Percentiles rank a stretch among this genome's conserved stretches.
Conservation (phyloP, 2,888 invertebrate genomes). For the Cephus rjabovi region DNA sequence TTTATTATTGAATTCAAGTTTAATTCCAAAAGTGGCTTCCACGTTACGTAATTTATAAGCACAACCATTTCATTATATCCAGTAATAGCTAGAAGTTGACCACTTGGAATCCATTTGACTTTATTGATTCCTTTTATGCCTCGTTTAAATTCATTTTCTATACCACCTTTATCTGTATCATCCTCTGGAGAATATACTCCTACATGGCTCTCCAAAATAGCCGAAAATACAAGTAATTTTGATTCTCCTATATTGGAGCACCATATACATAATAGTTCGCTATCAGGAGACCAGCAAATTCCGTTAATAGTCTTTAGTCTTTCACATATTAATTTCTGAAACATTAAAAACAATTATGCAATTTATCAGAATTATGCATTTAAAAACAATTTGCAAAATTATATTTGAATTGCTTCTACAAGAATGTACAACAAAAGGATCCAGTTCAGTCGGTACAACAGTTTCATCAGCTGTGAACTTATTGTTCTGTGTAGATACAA, state of each 20-base stretch:
- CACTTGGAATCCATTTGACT: conserved; percentile 57
- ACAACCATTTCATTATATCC: conserved; percentile 59
- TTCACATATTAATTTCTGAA: conserved; percentile 59
- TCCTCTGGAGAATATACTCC: conserved; percentile 49
- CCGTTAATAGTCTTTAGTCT: conserved; percentile 54
- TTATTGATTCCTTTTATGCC: conserved; percentile 54
- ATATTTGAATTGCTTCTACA: background rate
- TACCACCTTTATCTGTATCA: conserved; percentile 13
- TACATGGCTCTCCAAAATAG: conserved; percentile 49
- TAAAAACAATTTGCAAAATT: background rate
- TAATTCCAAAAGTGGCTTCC: conserved; percentile 54
- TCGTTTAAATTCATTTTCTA: conserved; percentile 18
- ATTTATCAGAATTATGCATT: background rate
- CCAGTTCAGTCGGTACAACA: background rate
- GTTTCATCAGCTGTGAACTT: background rate
- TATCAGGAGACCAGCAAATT: conserved; percentile 59
- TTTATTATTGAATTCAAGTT: conserved; percentile 55
- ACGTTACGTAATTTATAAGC: conserved; percentile 58
- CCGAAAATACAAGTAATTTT: conserved; percentile 58
- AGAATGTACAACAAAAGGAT: background rate
- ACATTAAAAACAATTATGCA: conserved; percentile 16
- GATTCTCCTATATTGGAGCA: conserved; percentile 51
- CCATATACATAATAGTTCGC: conserved; percentile 60
- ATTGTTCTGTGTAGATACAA: background rate
- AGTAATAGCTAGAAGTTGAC: conserved; percentile 56